phyloP scores from a whole-genome alignment of 2,888 invertebrate species.

The Apodemia zela region DNA sequence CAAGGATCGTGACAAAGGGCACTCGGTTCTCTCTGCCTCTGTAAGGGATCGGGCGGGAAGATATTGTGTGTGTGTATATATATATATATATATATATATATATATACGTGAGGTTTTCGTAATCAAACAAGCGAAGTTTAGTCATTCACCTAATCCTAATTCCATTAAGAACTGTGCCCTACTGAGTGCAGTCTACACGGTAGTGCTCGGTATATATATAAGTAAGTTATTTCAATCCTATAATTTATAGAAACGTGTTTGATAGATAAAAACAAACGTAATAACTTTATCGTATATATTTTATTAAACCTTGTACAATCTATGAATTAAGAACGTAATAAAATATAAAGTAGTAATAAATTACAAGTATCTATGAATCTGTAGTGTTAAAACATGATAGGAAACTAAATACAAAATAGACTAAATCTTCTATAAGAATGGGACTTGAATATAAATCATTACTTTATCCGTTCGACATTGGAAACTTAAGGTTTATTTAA shows the following conservation, averaged over 20 bases:
- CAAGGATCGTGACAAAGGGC: too few relatives aligned
- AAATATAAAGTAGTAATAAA: slow-evolving; percentile 46
- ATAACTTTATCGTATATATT: slow-evolving; percentile 23
- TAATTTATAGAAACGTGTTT: neutral
- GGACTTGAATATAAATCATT: slow-evolving; percentile 2
- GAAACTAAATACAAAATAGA: slow-evolving; percentile 11
- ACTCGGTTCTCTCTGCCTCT: too few relatives aligned
- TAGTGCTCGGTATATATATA: neutral
- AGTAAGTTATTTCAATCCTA: neutral
- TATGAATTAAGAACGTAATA: slow-evolving; percentile 56
- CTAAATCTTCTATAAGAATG: slow-evolving; percentile 10
- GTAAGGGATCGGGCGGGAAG: too few relatives aligned
- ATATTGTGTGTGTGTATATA: too few relatives aligned
- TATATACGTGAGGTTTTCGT: too few relatives aligned
- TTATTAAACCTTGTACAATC: slow-evolving; percentile 46
- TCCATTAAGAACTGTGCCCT: too few relatives aligned
- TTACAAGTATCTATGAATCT: slow-evolving; percentile 26
- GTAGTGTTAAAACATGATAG: slow-evolving; percentile 8
- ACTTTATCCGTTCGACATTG: slow-evolving; percentile 5
- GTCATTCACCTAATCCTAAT: too few relatives aligned
- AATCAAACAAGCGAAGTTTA: too few relatives aligned
- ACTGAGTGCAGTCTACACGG: too few relatives aligned
- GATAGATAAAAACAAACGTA: slow-evolving; percentile 6
- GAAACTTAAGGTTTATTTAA: neutral
- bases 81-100: too few relatives aligned